These are phyloP conservation scores for Chondrilla cf. caribensis DNA, from an alignment of 37 sponge, comb jelly and placozoan species.

Conservation along the genomic window DNA sequence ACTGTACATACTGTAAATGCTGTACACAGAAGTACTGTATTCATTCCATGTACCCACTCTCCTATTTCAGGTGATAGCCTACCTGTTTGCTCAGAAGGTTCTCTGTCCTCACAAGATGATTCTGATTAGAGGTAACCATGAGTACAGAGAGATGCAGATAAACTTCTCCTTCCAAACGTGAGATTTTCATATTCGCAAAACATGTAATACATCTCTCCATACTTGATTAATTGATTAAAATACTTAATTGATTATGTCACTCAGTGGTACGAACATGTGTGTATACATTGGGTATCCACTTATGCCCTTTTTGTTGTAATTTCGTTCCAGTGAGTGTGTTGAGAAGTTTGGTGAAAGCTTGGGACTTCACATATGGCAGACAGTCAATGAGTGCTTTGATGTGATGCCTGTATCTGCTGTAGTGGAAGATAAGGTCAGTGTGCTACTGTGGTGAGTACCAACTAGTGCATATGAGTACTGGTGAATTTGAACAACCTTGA, in stretches of 20 bases:
- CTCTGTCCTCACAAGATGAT: conserved; percentile 80
- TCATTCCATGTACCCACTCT: too few species aligned
- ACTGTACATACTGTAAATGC: too few species aligned
- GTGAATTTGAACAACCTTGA: too few species aligned
- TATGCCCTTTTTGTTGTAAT: too few species aligned
- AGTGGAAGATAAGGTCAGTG: conserved; percentile 82
- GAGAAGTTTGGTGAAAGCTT: conserved; percentile 84
- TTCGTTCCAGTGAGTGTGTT: conserved; percentile 80
- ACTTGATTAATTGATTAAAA: too few species aligned
- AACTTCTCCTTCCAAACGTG: conserved; percentile 78
- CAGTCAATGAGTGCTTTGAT: conserved; percentile 88
- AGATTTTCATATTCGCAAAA: background rate
- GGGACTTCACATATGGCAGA: conserved; percentile 88
- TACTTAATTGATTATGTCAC: too few species aligned
- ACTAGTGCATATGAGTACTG: too few species aligned
- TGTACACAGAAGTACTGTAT: too few species aligned
- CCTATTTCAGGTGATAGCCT: conserved; percentile 88
- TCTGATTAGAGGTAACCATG: conserved; percentile 92
- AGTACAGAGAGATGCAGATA: conserved; percentile 80
- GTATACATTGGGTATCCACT: too few species aligned
- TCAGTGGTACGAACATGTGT: too few species aligned
- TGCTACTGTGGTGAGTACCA: too few species aligned
- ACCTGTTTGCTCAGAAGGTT: conserved; percentile 92
- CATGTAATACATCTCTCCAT: too few species aligned
- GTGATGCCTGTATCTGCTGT: conserved; percentile 89